Evolutionary conservation across 2,113 vertebrate genomes (phyloP).

Genomic region (Monopterus albus): DNA sequence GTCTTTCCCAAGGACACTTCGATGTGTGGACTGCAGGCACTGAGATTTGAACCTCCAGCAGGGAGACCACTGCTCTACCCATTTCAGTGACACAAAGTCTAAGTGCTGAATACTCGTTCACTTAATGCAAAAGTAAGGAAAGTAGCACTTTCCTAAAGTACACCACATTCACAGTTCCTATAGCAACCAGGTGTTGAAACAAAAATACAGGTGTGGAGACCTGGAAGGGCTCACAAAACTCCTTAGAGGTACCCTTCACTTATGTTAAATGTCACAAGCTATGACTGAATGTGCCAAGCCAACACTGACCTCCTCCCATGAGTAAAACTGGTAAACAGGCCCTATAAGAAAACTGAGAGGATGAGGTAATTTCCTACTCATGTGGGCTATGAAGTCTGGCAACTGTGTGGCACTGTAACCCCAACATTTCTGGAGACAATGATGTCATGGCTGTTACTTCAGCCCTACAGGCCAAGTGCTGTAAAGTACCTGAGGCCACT

Average conservation of each 20-base stretch:
- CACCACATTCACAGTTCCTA: constrained; percentile 53
- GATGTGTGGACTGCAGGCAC: no score
- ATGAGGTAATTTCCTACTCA: constrained; percentile 78
- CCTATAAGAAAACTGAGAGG: constrained; percentile 60
- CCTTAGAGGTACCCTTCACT: constrained; percentile 29
- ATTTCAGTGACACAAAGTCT: not conserved
- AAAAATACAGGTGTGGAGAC: constrained; percentile 76
- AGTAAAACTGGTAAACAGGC: constrained; percentile 68
- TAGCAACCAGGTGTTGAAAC: constrained; percentile 62
- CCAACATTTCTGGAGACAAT: constrained; percentile 72
- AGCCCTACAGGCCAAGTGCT: constrained; percentile 64
- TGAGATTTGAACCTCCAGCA: no score
- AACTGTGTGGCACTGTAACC: constrained; percentile 71
- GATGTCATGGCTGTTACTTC: constrained; percentile 79
- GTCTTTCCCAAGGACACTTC: no score
- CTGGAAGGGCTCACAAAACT: constrained; percentile 47
- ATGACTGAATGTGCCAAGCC: constrained; percentile 54
- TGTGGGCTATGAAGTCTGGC: constrained; percentile 69
- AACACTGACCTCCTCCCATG: constrained; percentile 52
- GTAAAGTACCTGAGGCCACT: constrained; percentile 74
- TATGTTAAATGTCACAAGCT: constrained; percentile 38
- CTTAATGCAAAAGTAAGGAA: not conserved
- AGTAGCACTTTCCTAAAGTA: constrained; percentile 1
- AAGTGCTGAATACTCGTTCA: not conserved
- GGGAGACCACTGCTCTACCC: no score